Evolutionary conservation across 2,888 invertebrate genomes (phyloP).

Genomic region (Caenorhabditis angaria): DNA sequence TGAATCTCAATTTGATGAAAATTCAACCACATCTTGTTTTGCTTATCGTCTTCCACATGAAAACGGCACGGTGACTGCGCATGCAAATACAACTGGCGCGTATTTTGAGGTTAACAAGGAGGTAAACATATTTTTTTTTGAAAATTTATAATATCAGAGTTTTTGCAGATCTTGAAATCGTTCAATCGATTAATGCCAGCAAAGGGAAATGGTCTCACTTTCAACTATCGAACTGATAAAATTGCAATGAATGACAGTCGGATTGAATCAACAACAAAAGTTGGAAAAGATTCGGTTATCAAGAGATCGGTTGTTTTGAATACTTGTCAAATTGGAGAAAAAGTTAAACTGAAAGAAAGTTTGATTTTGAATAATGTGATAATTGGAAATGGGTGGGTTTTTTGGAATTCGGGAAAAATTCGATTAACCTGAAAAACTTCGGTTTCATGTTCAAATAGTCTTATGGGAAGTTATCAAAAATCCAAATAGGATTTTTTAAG

Average conservation of each 20-base stretch:
- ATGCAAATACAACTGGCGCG: constrained; percentile 61
- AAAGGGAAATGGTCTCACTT: constrained; percentile 26
- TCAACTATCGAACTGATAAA: constrained; percentile 41
- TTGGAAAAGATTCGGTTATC: constrained; percentile 41
- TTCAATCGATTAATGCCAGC: constrained; percentile 38
- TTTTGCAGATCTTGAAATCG: constrained; percentile 43
- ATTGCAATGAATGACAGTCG: constrained; percentile 42
- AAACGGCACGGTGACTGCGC: constrained; percentile 56
- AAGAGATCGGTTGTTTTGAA: constrained; percentile 47
- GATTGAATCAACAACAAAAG: constrained; percentile 41
- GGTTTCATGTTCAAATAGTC: too few relatives aligned
- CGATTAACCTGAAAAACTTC: too few relatives aligned
- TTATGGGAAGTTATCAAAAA: too few relatives aligned
- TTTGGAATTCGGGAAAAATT: too few relatives aligned
- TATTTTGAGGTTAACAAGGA: constrained; percentile 68
- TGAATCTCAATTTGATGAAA: constrained; percentile 50
- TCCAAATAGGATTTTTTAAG: too few relatives aligned
- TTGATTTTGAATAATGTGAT: constrained; percentile 56
- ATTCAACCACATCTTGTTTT: constrained; percentile 38
- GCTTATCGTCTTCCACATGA: constrained; percentile 56
- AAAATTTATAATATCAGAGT: not conserved
- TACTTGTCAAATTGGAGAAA: constrained; percentile 52
- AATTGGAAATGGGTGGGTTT: constrained; percentile 57
- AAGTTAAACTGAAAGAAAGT: constrained; percentile 57
- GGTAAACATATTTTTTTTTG: constrained; percentile 23